These are phyloP conservation scores for Cassiopea andromeda DNA, from an alignment of 30 jellyfish, hydroid and myxozoan species.

Conservation along the genomic window DNA sequence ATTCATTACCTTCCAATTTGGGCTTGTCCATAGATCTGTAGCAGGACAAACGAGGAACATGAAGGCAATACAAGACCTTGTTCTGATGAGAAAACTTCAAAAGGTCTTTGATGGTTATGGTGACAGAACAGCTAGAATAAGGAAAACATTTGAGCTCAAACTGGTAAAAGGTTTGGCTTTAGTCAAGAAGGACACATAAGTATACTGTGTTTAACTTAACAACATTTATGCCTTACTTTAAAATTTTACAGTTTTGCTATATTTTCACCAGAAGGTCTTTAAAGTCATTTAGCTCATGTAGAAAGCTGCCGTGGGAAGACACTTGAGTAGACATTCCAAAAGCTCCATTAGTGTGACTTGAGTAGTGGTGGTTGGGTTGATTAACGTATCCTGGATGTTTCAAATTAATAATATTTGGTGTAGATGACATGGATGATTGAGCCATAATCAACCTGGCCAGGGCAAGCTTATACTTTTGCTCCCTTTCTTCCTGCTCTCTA, in stretches of 20 bases:
- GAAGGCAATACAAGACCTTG: conserved; percentile 35
- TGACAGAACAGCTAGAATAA: conserved; percentile 38
- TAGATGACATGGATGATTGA: conserved; percentile 46
- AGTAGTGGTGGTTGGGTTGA: conserved; percentile 43
- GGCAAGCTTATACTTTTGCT: conserved; percentile 53
- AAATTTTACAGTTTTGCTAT: conserved; percentile 23
- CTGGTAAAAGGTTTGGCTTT: conserved; percentile 36
- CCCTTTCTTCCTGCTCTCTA: conserved; percentile 57
- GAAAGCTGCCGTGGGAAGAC: conserved; percentile 22
- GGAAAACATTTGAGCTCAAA: conserved; percentile 53
- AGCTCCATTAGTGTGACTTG: conserved; percentile 11
- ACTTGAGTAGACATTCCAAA: conserved; percentile 25
- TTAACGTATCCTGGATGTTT: conserved; percentile 10
- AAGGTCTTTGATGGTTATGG: conserved; percentile 39
- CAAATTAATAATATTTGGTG: background rate
- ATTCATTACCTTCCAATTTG: conserved; percentile 43
- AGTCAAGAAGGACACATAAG: background rate
- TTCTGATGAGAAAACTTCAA: conserved; percentile 38
- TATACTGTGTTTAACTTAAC: background rate
- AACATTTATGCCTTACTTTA: background rate
- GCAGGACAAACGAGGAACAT: conserved; percentile 38
- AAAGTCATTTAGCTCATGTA: conserved; percentile 31
- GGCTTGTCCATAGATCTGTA: conserved; percentile 47
- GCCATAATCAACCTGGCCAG: conserved; percentile 27
- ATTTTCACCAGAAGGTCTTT: conserved; percentile 28